Conservation (phyloP, 2,797 vertebrate species). For the Enteromius fasciolatus region DNA sequence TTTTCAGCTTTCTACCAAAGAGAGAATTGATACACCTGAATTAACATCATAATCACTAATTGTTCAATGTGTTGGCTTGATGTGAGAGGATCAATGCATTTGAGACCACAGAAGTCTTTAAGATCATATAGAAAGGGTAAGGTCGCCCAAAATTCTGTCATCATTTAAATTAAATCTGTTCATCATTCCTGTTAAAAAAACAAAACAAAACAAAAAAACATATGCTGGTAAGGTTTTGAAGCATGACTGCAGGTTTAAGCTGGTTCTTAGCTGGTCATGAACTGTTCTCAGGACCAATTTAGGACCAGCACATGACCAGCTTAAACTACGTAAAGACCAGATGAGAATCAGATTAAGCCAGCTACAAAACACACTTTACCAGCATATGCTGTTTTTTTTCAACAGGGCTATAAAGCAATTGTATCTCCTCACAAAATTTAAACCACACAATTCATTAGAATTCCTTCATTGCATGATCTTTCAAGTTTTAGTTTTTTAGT, state of each 20-base stretch:
- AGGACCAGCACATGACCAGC: background rate
- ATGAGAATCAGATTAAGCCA: background rate
- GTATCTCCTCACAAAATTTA: background rate
- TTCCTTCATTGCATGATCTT: background rate
- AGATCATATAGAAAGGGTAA: background rate
- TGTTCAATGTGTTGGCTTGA: background rate
- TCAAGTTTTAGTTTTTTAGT: background rate
- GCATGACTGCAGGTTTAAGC: background rate
- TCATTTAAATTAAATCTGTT: background rate
- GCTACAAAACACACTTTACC: background rate
- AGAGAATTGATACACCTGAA: background rate
- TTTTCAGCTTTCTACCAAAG: background rate
- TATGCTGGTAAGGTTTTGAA: background rate
- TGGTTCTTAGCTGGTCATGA: background rate
- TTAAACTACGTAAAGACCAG: too few relatives aligned
- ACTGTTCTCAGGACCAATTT: background rate
- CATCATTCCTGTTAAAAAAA: background rate
- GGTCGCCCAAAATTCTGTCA: background rate
- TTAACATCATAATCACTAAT: background rate
- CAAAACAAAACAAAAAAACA: too few relatives aligned
- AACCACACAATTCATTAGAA: background rate
- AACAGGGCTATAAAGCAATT: background rate
- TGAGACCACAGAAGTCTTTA: background rate
- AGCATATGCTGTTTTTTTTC: background rate
- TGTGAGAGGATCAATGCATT: background rate